Percentiles rank a stretch among this genome's conserved stretches.
phyloP scores from a whole-genome alignment of 2,797 vertebrate species.

The Brachyalestes nurse region DNA sequence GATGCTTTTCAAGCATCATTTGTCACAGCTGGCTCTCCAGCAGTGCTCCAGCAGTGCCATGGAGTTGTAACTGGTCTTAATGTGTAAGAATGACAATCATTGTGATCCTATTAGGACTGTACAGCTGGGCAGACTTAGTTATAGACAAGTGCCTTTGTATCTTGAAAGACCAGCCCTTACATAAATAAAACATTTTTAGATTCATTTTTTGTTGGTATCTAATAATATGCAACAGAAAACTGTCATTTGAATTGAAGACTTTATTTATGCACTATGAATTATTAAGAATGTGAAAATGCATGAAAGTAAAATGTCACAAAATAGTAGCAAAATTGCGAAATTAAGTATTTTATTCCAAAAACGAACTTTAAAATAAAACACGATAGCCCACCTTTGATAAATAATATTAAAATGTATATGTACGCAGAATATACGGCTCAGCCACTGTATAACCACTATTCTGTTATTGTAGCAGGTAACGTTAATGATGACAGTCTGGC shows the following conservation, averaged over 20 bases:
- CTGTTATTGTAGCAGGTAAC: slow-evolving; percentile 46
- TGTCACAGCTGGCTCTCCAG: slow-evolving; percentile 66
- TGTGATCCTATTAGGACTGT: slow-evolving; percentile 48
- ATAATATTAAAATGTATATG: neutral
- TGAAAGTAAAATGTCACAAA: too few relatives aligned
- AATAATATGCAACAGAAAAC: neutral
- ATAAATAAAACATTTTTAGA: too few relatives aligned
- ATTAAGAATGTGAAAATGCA: too few relatives aligned
- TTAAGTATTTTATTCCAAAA: neutral
- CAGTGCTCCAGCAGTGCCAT: slow-evolving; percentile 35
- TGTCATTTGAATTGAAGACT: neutral
- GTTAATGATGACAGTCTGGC: slow-evolving; percentile 49
- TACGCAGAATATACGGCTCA: neutral
- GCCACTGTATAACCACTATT: slow-evolving; percentile 24
- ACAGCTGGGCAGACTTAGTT: slow-evolving; percentile 26
- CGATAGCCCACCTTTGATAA: neutral
- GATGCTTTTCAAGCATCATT: slow-evolving; percentile 81
- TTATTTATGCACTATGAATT: neutral
- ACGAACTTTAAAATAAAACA: neutral
- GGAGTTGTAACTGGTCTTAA: slow-evolving; percentile 55
- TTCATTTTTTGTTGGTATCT: too few relatives aligned
- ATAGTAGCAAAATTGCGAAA: too few relatives aligned
- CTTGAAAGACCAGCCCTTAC: too few relatives aligned
- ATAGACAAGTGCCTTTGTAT: slow-evolving; percentile 3
- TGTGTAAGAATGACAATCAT: slow-evolving; percentile 54